phyloP scores from a whole-genome alignment of 1,140 invertebrate genomes.

The Drosophila kohkoa region DNA sequence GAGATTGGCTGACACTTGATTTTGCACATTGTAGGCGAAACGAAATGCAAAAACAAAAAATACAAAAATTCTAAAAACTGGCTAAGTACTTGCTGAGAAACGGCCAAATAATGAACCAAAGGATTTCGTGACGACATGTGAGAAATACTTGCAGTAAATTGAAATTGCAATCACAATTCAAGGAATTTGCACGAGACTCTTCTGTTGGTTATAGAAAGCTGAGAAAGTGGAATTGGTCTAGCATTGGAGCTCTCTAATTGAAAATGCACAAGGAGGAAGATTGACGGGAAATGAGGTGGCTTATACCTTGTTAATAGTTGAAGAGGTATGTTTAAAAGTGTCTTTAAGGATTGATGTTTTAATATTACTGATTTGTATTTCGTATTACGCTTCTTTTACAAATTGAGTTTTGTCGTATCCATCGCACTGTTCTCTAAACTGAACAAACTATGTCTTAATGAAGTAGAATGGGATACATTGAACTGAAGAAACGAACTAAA shows the following conservation, averaged over 20 bases:
- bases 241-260: background rate
- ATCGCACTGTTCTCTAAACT: no score
- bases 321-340: background rate
- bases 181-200: conserved; percentile 5
- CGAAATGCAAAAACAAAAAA: background rate
- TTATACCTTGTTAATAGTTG: background rate
- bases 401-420: no score
- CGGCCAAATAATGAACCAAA: conserved; percentile 59
- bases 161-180: conserved; percentile 34
- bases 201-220: background rate
- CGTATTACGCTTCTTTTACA: no score
- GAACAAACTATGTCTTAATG: no score
- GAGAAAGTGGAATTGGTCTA: background rate
- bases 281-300: conserved; percentile 5
- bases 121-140: conserved; percentile 42
- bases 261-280: conserved; percentile 41
- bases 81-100: conserved; percentile 22
- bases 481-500: no score
- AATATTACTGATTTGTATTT: no score
- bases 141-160: conserved; percentile 39
- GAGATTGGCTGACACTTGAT: conserved; percentile 21
- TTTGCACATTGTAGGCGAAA: background rate
- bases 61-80: conserved; percentile 27
- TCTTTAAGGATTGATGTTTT: no score
- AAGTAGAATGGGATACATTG: no score